Conservation (phyloP, 2,113 vertebrate genomes). For the Scatophagus argus region DNA sequence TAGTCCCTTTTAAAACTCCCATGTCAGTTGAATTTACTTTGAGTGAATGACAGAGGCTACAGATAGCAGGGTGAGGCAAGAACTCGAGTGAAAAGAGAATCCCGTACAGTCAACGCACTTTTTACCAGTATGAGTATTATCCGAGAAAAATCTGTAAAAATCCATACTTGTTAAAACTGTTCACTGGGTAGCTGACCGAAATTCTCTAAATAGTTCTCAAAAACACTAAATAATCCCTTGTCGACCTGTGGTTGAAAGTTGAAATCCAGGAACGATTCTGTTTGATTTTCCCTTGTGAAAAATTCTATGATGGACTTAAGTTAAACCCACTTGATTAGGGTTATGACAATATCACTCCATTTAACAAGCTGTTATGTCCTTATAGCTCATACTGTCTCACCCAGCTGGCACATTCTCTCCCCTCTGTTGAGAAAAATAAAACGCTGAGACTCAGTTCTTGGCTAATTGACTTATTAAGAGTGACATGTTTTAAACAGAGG, state of each 20-base stretch:
- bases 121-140: no score
- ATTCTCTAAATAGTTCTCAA: no score
- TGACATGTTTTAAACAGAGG: constrained; percentile 27
- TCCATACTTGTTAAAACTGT: no score
- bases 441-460: not conserved
- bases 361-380: not conserved
- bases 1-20: not conserved
- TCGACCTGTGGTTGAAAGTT: not conserved
- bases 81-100: no score
- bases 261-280: not conserved
- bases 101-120: no score
- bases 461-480: constrained; percentile 45
- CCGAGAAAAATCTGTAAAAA: no score
- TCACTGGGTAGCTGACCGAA: no score
- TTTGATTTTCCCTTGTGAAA: not conserved
- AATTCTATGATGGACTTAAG: not conserved
- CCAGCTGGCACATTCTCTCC: not conserved
- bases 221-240: not conserved
- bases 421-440: not conserved
- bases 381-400: not conserved
- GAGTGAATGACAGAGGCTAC: no score
- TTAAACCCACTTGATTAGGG: not conserved
- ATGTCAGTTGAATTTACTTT: no score
- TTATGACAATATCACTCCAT: not conserved
- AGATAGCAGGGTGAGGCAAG: no score